Percentiles rank a stretch among this genome's conserved stretches.
phyloP scores from a whole-genome alignment of 1,140 invertebrate species.

The Lepidurus packardi region DNA sequence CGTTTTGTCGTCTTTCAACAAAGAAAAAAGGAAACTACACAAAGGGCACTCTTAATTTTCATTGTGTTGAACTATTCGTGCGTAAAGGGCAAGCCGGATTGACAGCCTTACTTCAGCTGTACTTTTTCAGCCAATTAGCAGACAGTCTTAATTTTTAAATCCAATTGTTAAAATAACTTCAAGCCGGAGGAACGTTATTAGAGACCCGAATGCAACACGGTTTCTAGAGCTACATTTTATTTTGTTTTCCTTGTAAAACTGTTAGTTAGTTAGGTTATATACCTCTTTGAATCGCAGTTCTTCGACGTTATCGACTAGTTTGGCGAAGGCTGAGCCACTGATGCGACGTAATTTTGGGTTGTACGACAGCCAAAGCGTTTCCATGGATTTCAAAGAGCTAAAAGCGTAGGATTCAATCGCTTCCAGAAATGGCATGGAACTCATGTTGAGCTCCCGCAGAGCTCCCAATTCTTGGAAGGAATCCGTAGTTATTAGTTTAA shows the following conservation, averaged over 20 bases:
- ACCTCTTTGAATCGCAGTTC: constrained; percentile 11
- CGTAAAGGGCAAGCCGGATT: too few species aligned
- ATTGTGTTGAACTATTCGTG: too few species aligned
- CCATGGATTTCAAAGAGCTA: neutral
- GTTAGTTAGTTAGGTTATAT: neutral
- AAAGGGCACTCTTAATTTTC: too few species aligned
- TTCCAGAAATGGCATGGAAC: neutral
- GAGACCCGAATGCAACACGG: too few species aligned
- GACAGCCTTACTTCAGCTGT: too few species aligned
- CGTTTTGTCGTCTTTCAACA: too few species aligned
- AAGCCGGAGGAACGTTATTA: too few species aligned
- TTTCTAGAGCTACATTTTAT: too few species aligned
- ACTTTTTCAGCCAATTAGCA: too few species aligned
- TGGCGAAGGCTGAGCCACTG: constrained; percentile 18
- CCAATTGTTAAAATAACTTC: too few species aligned
- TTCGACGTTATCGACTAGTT: neutral
- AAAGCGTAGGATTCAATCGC: neutral
- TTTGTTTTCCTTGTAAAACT: neutral
- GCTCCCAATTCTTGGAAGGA: constrained; percentile 19
- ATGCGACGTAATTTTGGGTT: constrained; percentile 14
- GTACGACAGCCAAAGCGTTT: constrained; percentile 16
- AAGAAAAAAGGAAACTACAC: too few species aligned
- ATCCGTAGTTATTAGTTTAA: constrained; percentile 23
- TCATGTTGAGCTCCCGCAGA: constrained; percentile 26
- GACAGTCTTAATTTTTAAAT: too few species aligned